A percentile compares a stretch with the other conserved stretches of the same genome.
Conservation (phyloP, 2,113 vertebrate genomes). For the Paramormyrops kingsleyae region DNA sequence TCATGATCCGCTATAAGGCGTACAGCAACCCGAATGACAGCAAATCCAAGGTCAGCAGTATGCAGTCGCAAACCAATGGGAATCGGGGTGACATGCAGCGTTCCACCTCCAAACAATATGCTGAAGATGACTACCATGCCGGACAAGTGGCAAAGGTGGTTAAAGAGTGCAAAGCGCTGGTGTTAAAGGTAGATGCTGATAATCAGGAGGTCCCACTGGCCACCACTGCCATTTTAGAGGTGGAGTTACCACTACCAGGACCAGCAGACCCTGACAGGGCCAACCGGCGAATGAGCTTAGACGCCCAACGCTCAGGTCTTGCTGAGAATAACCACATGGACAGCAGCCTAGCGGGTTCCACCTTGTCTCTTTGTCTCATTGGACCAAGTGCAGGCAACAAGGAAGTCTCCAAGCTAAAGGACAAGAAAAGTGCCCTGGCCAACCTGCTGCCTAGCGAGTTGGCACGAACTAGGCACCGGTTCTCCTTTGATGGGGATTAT, state of each 20-base stretch:
- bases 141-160: constrained; percentile 41
- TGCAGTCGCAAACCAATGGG: constrained; percentile 80
- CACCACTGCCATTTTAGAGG: constrained; percentile 51
- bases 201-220: constrained; percentile 41
- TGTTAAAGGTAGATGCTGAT: constrained; percentile 47
- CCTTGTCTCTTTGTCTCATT: constrained; percentile 79
- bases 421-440: constrained; percentile 55
- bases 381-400: constrained; percentile 58
- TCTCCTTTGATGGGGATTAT: constrained; percentile 87
- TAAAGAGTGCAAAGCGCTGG: constrained; percentile 63
- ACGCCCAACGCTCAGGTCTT: constrained; percentile 51
- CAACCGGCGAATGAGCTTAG: constrained; percentile 45
- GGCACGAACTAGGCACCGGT: constrained; percentile 79
- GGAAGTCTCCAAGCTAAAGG: constrained; percentile 61
- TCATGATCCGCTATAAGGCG: constrained; percentile 91
- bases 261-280: constrained; percentile 28
- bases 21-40: constrained; percentile 64
- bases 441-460: constrained; percentile 66
- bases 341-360: constrained; percentile 69
- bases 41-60: constrained; percentile 64
- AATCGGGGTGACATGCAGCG: constrained; percentile 50
- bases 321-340: constrained; percentile 70
- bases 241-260: constrained; percentile 35
- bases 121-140: constrained; percentile 55
- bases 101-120: constrained; percentile 54